Evolutionary conservation across 2,888 invertebrate species (phyloP), one percentile per base, ranked within the genome.

Genomic region (Helobdella robusta): DNA sequence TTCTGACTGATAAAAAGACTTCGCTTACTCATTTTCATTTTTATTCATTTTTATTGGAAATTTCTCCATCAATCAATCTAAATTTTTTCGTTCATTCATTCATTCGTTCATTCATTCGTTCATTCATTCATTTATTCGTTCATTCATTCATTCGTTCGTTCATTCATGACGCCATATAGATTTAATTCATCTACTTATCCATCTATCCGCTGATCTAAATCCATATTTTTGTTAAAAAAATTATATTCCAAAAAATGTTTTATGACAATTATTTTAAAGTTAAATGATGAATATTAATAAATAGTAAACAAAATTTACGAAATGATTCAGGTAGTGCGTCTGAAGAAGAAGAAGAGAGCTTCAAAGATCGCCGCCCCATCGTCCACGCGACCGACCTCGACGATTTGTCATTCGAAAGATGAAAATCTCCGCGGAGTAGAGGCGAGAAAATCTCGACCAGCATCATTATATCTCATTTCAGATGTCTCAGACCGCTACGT

Each of bases 401-500:
- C 52, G 15, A 11, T 32, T n/a, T n/a, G 28, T n/a, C 25, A 25
- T 4, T 30, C n/a, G 23, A 30, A 6, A n/a, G 32, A 30, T 3
- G 28, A n/a, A n/a, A n/a, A n/a, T n/a, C n/a, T n/a, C n/a, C n/a
- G n/a, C n/a, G n/a, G n/a, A n/a, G n/a, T n/a, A n/a, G n/a, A n/a
- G n/a, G n/a, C n/a, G 56, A 56, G 8, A 50, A 8, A 20, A 28
- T 2, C n/a, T 28, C 3, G 62, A 8, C 62, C 48, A 18, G 28
- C 50, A 8, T 62, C 62, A 8, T 34, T 62, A 6, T 62, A 50
- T 30, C 28, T 62, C 18, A 2, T 62, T 1, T 23, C 50, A 20
- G 62, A 62, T 50, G 30, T 50, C 0, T 36, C 62, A n/a, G 62
- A 62, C 62, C 48, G 44, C 34, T 62, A 46, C 50, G 34, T 62